Evolutionary conservation across 2,797 vertebrate species (phyloP).

Genomic region (Eurystomus glaucurus): DNA sequence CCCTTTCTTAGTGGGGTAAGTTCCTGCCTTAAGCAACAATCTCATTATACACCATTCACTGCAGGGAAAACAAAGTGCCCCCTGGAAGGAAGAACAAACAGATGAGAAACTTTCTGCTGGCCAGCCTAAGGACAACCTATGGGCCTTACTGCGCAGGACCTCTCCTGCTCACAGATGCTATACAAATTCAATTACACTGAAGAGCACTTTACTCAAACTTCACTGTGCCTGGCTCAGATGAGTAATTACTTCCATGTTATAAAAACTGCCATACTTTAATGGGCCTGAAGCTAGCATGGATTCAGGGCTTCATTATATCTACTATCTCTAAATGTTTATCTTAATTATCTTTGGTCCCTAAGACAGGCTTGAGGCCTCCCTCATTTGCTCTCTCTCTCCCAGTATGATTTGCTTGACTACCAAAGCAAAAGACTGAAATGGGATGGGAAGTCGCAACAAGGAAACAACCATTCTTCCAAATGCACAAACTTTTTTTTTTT

Average conservation of each 20-base stretch:
- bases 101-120: conserved; percentile 40
- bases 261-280: conserved; percentile 23
- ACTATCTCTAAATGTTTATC: conserved; percentile 48
- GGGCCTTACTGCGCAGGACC: background rate
- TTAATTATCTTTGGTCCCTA: conserved; percentile 60
- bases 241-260: conserved; percentile 51
- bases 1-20: background rate
- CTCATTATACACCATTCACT: background rate
- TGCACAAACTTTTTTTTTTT: background rate
- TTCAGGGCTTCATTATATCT: conserved; percentile 41
- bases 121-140: conserved; percentile 15
- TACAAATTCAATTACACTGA: conserved; percentile 63
- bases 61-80: background rate
- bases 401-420: background rate
- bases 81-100: background rate
- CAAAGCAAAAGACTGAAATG: conserved; percentile 18
- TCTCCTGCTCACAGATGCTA: conserved; percentile 41
- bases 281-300: conserved; percentile 28
- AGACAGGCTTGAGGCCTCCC: conserved; percentile 35
- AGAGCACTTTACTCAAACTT: background rate
- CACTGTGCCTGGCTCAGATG: background rate
- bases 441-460: background rate
- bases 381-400: conserved; percentile 14
- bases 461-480: conserved; percentile 6
- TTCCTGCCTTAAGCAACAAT: conserved; percentile 16